Percentiles rank a stretch among this genome's conserved stretches.
phyloP scores from a whole-genome alignment of 2,888 invertebrate species.

The Hipparchia sbordonii region DNA sequence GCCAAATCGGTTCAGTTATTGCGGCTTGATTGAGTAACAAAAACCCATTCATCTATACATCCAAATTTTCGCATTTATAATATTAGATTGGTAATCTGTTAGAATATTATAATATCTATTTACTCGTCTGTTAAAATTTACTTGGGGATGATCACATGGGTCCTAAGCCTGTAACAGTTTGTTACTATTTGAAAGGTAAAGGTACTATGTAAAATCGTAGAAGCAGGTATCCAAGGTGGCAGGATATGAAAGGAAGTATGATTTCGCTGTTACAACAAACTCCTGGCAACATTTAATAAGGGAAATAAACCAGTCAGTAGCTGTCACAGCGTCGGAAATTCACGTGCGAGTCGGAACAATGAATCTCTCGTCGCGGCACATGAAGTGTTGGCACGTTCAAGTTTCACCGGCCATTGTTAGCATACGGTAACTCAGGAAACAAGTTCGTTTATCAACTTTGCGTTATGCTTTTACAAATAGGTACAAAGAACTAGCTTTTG shows the following conservation, averaged over 20 bases:
- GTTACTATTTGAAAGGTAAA: too few relatives aligned
- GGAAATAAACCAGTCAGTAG: conserved; percentile 58
- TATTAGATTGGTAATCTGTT: too few relatives aligned
- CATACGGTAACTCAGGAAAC: conserved; percentile 4
- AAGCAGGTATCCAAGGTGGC: background rate
- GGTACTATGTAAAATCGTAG: too few relatives aligned
- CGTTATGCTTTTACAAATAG: background rate
- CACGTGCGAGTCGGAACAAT: conserved; percentile 15
- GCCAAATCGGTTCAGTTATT: too few relatives aligned
- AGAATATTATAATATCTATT: too few relatives aligned
- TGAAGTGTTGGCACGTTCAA: conserved; percentile 13
- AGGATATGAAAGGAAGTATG: background rate
- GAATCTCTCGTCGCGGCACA: conserved; percentile 15
- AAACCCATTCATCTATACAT: too few relatives aligned
- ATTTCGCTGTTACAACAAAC: background rate
- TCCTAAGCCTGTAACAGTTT: too few relatives aligned
- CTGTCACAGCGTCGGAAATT: conserved; percentile 49
- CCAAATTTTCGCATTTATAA: too few relatives aligned
- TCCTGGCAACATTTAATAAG: conserved; percentile 43
- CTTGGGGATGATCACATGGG: too few relatives aligned
- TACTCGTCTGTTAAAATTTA: too few relatives aligned
- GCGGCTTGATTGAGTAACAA: too few relatives aligned
- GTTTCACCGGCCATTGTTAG: conserved; percentile 14
- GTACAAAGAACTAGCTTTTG: too few relatives aligned
- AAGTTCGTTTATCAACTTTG: conserved; percentile 8